A percentile compares a stretch with the other conserved stretches of the same genome.
These are phyloP conservation scores for Drosophila putrida DNA, from an alignment of 2,888 invertebrate genomes.

Conservation along the genomic window DNA sequence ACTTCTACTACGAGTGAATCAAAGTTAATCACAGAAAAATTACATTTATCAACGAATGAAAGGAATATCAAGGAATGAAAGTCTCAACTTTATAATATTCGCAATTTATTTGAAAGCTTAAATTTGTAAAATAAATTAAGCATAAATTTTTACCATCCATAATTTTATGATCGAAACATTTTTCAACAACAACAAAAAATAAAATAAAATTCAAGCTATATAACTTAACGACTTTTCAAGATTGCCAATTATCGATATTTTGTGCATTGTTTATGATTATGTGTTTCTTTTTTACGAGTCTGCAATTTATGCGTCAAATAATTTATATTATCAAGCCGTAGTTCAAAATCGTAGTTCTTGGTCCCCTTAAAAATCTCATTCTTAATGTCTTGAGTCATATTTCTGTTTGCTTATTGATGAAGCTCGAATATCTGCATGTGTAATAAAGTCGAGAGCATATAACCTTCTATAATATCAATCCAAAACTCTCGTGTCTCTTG, in stretches of 20 bases:
- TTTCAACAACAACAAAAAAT: background rate
- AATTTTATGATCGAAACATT: constrained; percentile 16
- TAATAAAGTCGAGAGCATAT: constrained; percentile 21
- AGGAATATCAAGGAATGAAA: background rate
- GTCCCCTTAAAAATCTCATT: background rate
- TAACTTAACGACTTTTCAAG: constrained; percentile 39
- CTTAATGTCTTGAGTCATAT: constrained; percentile 44
- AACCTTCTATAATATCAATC: constrained; percentile 29
- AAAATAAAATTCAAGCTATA: background rate
- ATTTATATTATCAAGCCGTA: constrained; percentile 31
- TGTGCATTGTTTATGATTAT: constrained; percentile 23
- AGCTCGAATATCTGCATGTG: constrained; percentile 34
- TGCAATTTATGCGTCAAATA: constrained; percentile 27
- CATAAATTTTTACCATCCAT: constrained; percentile 2
- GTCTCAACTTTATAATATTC: background rate
- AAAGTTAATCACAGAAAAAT: too few species aligned
- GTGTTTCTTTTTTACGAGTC: constrained; percentile 33
- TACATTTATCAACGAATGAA: background rate
- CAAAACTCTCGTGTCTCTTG: constrained; percentile 7
- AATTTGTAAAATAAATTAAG: constrained; percentile 3
- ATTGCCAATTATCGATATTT: constrained; percentile 30
- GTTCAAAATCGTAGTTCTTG: constrained; percentile 13
- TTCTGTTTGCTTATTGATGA: constrained; percentile 26
- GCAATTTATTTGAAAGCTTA: background rate
- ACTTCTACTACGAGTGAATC: too few species aligned